Evolutionary conservation across 1,140 invertebrate species (phyloP).

Genomic region (Notospermus geniculatus): DNA sequence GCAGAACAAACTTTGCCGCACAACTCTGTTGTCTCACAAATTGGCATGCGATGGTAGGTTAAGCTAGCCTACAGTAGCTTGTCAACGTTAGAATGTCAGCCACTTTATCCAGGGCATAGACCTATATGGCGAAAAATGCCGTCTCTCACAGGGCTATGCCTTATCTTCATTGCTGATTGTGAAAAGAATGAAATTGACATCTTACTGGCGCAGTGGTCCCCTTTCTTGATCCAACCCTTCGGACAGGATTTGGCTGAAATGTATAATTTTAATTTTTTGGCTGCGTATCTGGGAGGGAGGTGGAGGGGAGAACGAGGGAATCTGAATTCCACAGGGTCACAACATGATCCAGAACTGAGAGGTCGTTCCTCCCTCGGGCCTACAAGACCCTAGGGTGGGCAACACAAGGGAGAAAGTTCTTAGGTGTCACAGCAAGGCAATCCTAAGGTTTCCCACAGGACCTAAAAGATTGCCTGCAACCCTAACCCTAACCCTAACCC

Average conservation of each 20-base stretch:
- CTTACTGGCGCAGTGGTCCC: constrained; percentile 7
- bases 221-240: constrained; percentile 1
- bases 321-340: neutral
- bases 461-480: neutral
- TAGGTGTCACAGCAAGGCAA: neutral
- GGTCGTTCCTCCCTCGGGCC: neutral
- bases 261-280: too few relatives aligned
- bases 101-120: neutral
- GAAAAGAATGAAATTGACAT: too few relatives aligned
- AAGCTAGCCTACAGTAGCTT: neutral
- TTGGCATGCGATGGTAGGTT: neutral
- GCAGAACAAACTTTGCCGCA: too few relatives aligned
- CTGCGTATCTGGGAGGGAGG: neutral
- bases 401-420: neutral
- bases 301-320: neutral
- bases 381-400: neutral
- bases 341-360: neutral
- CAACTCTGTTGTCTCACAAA: neutral
- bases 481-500: neutral
- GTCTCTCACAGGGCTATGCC: too few relatives aligned
- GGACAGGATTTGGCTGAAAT: constrained; percentile 6
- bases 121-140: neutral
- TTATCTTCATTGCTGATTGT: too few relatives aligned
- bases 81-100: too few relatives aligned
- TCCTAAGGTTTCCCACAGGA: neutral